These are phyloP conservation scores for Corythornis madagascariensis DNA, from an alignment of 2,113 vertebrate species.

Conservation along the genomic window DNA sequence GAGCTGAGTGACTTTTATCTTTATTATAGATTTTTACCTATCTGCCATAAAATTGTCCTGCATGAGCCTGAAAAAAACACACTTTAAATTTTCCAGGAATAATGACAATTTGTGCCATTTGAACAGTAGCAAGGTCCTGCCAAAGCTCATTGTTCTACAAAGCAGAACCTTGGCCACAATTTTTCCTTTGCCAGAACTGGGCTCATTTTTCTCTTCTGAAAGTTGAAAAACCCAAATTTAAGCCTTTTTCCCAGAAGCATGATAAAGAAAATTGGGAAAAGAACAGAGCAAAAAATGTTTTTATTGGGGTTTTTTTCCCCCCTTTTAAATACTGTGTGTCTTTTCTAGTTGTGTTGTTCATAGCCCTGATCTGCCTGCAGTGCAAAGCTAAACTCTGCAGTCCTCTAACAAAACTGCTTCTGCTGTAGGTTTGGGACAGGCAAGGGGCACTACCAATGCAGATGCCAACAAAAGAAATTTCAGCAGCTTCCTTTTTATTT, in stretches of 20 bases:
- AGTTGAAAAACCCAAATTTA: background rate
- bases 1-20: background rate
- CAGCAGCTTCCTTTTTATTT: background rate
- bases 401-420: background rate
- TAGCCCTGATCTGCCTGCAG: background rate
- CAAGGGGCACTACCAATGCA: background rate
- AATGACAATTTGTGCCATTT: background rate
- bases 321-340: background rate
- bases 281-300: rapidly evolving
- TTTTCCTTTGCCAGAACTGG: background rate
- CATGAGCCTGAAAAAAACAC: background rate
- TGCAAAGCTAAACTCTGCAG: background rate
- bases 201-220: background rate
- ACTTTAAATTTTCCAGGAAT: background rate
- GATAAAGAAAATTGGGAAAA: background rate
- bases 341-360: background rate
- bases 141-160: background rate
- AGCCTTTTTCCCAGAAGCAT: background rate
- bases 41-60: background rate
- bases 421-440: background rate
- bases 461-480: background rate
- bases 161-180: background rate
- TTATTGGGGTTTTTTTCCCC: background rate
- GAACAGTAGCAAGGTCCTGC: background rate
- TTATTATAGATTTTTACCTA: background rate